Percentiles rank a stretch among this genome's conserved stretches.
Evolutionary conservation across 1,140 invertebrate genomes (phyloP).

Genomic region (Lordiphosa mommai): DNA sequence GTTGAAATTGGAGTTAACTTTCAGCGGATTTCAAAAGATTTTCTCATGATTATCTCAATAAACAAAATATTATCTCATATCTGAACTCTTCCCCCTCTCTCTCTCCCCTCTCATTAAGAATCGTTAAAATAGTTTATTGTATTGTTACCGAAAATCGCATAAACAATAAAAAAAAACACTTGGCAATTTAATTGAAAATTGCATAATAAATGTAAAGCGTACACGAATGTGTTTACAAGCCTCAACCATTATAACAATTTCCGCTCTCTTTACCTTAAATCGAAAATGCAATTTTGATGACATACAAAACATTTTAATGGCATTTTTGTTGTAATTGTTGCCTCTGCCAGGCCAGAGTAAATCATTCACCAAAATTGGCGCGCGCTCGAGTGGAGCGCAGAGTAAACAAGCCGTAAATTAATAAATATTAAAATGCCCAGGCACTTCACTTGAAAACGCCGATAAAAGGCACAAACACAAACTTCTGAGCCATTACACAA

Average conservation of each 20-base stretch:
- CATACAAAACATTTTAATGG: neutral
- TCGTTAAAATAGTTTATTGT: no score
- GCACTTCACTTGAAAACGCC: conserved; percentile 30
- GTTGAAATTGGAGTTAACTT: no score
- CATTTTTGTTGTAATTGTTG: conserved; percentile 3
- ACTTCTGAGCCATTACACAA: conserved; percentile 67
- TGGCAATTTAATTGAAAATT: conserved; percentile 33
- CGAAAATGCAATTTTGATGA: conserved; percentile 38
- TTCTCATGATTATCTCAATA: no score
- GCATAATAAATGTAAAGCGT: conserved; percentile 37
- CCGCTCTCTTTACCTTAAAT: conserved; percentile 29
- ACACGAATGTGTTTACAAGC: conserved; percentile 47
- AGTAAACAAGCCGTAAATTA: conserved; percentile 57
- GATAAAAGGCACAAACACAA: conserved; percentile 45
- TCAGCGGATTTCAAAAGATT: no score
- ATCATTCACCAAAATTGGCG: conserved; percentile 42
- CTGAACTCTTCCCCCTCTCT: no score
- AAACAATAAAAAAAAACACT: no score
- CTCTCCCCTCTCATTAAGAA: no score
- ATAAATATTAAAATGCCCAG: conserved; percentile 59
- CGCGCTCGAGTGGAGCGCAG: conserved; percentile 35
- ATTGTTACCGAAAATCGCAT: no score
- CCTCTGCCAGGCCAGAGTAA: conserved; percentile 11
- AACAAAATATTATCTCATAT: no score
- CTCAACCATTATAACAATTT: conserved; percentile 37